phyloP scores from a whole-genome alignment of 1,140 invertebrate species.

The Orchesella cincta region DNA sequence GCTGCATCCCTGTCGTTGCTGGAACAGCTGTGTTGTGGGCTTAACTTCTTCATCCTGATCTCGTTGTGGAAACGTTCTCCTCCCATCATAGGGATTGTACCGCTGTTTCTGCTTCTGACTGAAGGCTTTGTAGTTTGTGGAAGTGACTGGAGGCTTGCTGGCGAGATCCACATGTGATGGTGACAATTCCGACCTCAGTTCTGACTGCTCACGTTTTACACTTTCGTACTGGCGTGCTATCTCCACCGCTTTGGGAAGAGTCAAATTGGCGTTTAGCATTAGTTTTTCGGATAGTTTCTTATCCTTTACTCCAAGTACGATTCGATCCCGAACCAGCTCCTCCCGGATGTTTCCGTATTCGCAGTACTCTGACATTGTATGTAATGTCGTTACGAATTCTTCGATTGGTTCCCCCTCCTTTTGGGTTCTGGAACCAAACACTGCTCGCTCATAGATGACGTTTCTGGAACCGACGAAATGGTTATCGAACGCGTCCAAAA shows the following conservation, averaged over 20 bases:
- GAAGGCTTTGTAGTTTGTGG: not conserved
- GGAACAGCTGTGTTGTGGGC: too few relatives aligned
- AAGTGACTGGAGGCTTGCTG: not conserved
- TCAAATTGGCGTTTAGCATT: constrained; percentile 51
- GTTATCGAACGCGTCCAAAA: constrained; percentile 42
- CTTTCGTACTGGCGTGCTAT: constrained; percentile 48
- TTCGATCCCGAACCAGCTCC: constrained; percentile 42
- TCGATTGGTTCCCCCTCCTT: constrained; percentile 44
- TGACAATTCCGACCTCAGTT: too few relatives aligned
- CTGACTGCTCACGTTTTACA: too few relatives aligned
- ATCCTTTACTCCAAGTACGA: constrained; percentile 54
- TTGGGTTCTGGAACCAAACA: constrained; percentile 47
- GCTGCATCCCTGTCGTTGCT: not conserved
- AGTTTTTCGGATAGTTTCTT: constrained; percentile 52
- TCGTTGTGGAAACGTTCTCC: not conserved
- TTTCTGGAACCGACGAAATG: constrained; percentile 46
- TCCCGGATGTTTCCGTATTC: constrained; percentile 25
- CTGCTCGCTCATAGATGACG: constrained; percentile 45
- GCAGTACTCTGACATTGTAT: constrained; percentile 30
- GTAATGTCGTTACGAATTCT: constrained; percentile 46
- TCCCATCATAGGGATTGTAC: too few relatives aligned
- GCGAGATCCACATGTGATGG: not conserved
- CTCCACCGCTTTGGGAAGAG: constrained; percentile 51
- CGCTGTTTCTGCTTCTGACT: not conserved
- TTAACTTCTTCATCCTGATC: not conserved